Evolutionary conservation across 2,797 vertebrate species (phyloP), one percentile per base, ranked within the genome.

Genomic region (Tiaroga cobitis): DNA sequence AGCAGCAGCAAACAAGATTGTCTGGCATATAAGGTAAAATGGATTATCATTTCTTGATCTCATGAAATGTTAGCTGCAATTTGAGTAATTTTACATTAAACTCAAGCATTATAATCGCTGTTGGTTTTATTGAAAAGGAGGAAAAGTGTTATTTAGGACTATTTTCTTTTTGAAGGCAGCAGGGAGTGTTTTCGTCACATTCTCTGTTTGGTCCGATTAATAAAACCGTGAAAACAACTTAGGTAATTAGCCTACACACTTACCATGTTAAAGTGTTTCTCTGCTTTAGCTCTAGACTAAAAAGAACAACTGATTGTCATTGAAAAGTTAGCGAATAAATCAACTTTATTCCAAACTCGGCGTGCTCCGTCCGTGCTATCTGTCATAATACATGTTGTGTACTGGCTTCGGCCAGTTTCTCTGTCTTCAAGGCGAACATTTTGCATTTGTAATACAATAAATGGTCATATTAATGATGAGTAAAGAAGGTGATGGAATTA

Each of bases 21-120:
- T 61, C 9, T 19, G 4, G 18, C n/a, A 73, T 63, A 77, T 13
- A 56, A 88, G 89, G 87, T 88, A 85, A 81, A n/a, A 49, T 21
- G 16, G 2, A 5, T 18, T 2, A 46, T 2, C 13, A 37, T 51
- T 9, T 51, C 15, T 73, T 24, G 49, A 11, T 61, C 26, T 61
- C 8, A n/a, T 24, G 49, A 32, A 41, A 59, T 67, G 43, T 54
- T 69, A 32, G 46, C 8, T 46, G 39, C 15, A 29, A 7, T 18
- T 70, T 51, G 2, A n/a, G 0, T 46, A 34, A 0, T n/a, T 77
- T 8, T 67, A 49, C 1, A 49, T 69, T 59, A 70, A 72, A 39
- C 49, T 34, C 2, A 59, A 46, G 9, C 26, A n/a, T 46, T 49
- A 84, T 26, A 70, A 32, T 32, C 1, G 26, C 11, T 24, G 49